phyloP scores from a whole-genome alignment of 1,140 invertebrate genomes.

The Drosophila pachea region DNA sequence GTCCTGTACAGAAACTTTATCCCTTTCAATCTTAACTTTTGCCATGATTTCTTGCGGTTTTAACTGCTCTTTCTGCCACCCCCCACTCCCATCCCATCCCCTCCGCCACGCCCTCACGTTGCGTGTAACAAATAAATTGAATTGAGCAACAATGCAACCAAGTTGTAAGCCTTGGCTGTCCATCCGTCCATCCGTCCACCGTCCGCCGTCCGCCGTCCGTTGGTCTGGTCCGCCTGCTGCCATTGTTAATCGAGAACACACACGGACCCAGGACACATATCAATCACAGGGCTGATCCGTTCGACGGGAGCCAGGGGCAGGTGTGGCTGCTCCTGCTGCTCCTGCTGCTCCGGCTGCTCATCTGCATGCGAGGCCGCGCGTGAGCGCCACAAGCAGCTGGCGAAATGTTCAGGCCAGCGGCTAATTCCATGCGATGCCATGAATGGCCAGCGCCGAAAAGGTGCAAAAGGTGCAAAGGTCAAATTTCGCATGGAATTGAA shows the following conservation, averaged over 20 bases:
- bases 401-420: constrained; percentile 33
- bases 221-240: background rate
- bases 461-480: constrained; percentile 65
- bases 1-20: constrained; percentile 35
- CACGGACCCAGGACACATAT: constrained; percentile 1
- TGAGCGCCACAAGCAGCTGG: constrained; percentile 49
- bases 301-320: background rate
- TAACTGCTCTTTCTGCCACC: background rate
- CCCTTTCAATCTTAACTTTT: constrained; percentile 36
- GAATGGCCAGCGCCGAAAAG: constrained; percentile 27
- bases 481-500: constrained; percentile 51
- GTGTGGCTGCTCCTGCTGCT: background rate
- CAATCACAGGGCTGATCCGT: constrained; percentile 6
- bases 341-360: background rate
- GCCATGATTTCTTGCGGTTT: constrained; percentile 39
- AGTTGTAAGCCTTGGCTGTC: constrained; percentile 9
- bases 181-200: background rate
- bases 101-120: constrained; percentile 10
- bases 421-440: constrained; percentile 47
- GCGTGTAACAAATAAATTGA: constrained; percentile 29
- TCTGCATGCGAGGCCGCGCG: constrained; percentile 36
- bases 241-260: constrained; percentile 24
- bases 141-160: constrained; percentile 44
- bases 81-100: too few relatives aligned
- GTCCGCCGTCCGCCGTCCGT: too few relatives aligned